phyloP scores from a whole-genome alignment of 1,140 invertebrate species.

The Drosophila baimaii region DNA sequence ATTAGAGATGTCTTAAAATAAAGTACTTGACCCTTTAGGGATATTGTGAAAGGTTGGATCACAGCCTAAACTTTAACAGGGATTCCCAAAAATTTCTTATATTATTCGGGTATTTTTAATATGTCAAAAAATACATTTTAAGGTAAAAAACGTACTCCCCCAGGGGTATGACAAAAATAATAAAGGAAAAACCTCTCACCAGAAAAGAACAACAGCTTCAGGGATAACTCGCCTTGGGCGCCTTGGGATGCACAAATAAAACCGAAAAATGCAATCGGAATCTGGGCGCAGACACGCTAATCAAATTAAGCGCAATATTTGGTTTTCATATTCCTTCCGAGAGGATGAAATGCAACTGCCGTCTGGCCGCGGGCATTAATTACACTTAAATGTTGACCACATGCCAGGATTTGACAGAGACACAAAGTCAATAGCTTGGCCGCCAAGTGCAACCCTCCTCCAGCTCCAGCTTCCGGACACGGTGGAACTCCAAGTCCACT shows the following conservation, averaged over 20 bases:
- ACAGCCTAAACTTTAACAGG: neutral
- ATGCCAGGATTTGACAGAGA: constrained; percentile 76
- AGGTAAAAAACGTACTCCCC: neutral
- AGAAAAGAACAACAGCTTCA: constrained; percentile 17
- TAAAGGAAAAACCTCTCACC: neutral
- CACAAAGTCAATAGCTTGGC: constrained; percentile 67
- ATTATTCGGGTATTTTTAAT: neutral
- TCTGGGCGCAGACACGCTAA: constrained; percentile 54
- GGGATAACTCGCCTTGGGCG: constrained; percentile 13
- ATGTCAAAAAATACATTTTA: neutral
- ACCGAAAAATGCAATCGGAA: constrained; percentile 47
- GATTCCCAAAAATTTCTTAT: no score
- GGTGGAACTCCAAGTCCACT: constrained; percentile 45
- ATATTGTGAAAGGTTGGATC: neutral
- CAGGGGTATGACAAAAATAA: constrained; percentile 12
- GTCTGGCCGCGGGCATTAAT: constrained; percentile 75
- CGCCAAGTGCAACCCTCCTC: constrained; percentile 47
- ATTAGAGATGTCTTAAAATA: neutral
- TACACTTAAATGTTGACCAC: constrained; percentile 83
- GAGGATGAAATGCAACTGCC: constrained; percentile 54
- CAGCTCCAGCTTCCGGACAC: constrained; percentile 6
- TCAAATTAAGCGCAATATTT: constrained; percentile 81
- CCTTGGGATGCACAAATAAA: constrained; percentile 48
- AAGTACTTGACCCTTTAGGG: neutral
- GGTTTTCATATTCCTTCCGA: constrained; percentile 62